These are phyloP conservation scores for Aurelia coerulea DNA, from an alignment of 30 jellyfish, hydroid and myxozoan genomes.

Conservation along the genomic window DNA sequence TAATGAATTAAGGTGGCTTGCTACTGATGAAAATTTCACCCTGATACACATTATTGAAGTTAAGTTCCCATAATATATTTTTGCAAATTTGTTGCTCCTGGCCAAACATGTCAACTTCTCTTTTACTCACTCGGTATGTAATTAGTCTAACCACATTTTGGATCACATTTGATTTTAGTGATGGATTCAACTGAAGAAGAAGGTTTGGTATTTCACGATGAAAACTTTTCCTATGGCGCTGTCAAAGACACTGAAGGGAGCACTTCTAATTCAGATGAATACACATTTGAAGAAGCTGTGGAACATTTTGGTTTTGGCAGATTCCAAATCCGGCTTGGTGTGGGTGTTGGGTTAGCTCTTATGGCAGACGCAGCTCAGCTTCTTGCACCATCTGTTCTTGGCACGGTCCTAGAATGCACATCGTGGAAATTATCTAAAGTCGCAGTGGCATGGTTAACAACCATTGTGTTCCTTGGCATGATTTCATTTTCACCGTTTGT, in stretches of 20 bases:
- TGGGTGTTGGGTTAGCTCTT: constrained; percentile 56
- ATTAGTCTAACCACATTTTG: too few species aligned
- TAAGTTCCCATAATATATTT: too few species aligned
- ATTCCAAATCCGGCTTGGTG: constrained; percentile 68
- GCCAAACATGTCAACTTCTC: too few species aligned
- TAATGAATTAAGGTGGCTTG: too few species aligned
- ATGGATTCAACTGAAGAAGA: constrained; percentile 18
- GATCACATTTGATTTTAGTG: background rate
- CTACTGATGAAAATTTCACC: too few species aligned
- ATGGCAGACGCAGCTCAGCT: constrained; percentile 71
- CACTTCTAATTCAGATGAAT: constrained; percentile 6
- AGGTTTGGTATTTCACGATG: background rate
- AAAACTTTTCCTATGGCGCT: too few species aligned
- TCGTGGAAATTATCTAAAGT: constrained; percentile 64
- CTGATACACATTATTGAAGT: too few species aligned
- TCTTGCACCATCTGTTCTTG: constrained; percentile 58
- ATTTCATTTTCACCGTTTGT: constrained; percentile 50
- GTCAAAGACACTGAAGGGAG: too few species aligned
- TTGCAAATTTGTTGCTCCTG: too few species aligned
- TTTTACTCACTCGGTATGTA: too few species aligned
- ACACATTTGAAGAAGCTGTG: constrained; percentile 71
- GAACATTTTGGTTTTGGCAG: constrained; percentile 77
- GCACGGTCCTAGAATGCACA: constrained; percentile 51
- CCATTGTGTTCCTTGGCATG: constrained; percentile 69
- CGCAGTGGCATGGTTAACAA: constrained; percentile 70